Evolutionary conservation across 2,797 vertebrate species (phyloP).

Genomic region (Bryconaethiops microstoma): DNA sequence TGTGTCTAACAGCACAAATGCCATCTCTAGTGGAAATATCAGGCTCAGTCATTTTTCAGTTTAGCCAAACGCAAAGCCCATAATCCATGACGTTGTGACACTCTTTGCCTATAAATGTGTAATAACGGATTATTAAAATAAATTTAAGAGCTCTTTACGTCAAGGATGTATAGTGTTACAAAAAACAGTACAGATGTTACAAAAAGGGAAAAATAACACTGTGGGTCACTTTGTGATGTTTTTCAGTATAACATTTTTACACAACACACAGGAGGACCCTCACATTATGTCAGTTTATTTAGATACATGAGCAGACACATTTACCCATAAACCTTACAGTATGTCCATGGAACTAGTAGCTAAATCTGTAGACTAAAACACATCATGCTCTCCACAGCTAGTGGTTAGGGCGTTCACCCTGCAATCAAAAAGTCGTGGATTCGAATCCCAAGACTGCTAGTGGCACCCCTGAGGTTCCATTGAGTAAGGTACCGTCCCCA

Average conservation of each 20-base stretch:
- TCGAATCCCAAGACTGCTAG: too few relatives aligned
- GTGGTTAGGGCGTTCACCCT: too few relatives aligned
- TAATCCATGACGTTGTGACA: not conserved
- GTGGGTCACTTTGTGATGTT: not conserved
- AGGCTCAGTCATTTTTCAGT: not conserved
- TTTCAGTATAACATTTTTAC: not conserved
- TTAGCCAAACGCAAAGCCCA: not conserved
- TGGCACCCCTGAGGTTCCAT: too few relatives aligned
- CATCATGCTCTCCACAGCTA: not conserved
- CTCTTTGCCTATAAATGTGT: not conserved
- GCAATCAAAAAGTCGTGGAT: too few relatives aligned
- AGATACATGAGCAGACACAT: not conserved
- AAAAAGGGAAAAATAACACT: not conserved
- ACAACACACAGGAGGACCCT: conserved; percentile 3
- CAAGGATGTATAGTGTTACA: not conserved
- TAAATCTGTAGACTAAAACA: not conserved
- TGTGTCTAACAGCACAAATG: not conserved
- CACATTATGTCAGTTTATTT: not conserved
- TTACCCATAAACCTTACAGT: not conserved
- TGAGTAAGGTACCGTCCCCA: too few relatives aligned
- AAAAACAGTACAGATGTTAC: too few relatives aligned
- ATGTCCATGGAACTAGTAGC: not conserved
- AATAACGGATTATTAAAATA: not conserved
- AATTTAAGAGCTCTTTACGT: not conserved
- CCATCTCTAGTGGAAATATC: not conserved